phyloP scores from a whole-genome alignment of 2,113 vertebrate species.

The Datnioides undecimradiatus region DNA sequence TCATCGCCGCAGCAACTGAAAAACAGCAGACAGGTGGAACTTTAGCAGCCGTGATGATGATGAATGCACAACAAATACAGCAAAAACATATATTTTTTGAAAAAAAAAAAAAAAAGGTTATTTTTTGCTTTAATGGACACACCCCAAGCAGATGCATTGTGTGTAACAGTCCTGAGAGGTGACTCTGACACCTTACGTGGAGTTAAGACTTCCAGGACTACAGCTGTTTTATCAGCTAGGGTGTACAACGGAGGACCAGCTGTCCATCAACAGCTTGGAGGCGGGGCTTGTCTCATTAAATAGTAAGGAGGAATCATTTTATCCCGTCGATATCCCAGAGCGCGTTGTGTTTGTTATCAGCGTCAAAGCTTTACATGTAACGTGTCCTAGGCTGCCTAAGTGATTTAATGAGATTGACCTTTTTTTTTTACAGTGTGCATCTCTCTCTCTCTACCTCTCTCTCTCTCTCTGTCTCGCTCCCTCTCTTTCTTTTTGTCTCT shows the following conservation, averaged over 20 bases:
- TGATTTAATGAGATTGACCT: conserved; percentile 34
- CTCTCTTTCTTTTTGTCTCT: conserved; percentile 11
- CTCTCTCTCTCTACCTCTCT: conserved; percentile 5
- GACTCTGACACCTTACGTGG: not conserved
- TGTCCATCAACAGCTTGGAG: not conserved
- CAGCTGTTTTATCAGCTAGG: not conserved
- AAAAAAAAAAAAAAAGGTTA: too few relatives aligned
- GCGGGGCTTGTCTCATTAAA: not conserved
- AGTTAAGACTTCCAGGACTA: not conserved
- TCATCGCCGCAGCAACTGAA: too few relatives aligned
- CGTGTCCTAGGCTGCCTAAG: conserved; percentile 1
- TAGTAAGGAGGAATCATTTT: not conserved
- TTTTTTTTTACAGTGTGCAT: conserved; percentile 38
- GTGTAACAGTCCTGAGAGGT: not conserved
- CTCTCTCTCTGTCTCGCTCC: not conserved
- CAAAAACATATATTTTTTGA: too few relatives aligned
- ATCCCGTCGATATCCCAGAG: not conserved
- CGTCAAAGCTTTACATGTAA: not conserved
- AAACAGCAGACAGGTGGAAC: too few relatives aligned
- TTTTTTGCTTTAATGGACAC: too few relatives aligned
- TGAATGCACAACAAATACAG: too few relatives aligned
- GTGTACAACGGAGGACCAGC: not conserved
- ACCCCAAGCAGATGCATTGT: not conserved
- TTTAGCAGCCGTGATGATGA: too few relatives aligned
- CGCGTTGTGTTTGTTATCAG: not conserved